Base-by-base conservation (phyloP, 2,888 invertebrate species). In the Onthophagus sagittarius region DNA sequence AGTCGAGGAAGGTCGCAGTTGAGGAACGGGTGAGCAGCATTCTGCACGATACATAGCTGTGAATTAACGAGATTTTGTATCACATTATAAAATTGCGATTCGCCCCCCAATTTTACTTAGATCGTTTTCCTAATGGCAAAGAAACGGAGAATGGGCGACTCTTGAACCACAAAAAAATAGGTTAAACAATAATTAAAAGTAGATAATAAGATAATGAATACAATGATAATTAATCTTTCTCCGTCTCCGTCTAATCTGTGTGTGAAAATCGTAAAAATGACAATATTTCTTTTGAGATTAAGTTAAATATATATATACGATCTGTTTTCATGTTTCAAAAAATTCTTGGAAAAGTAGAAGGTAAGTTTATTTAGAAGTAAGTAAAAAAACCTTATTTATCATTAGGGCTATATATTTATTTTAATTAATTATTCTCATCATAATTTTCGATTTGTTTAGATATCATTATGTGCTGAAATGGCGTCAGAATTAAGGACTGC, bases 1-100 rank as follows among this genome's bases (percentile, higher is more conserved):
- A 97, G 86, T 94, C 96, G 64, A 89, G 96, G 82, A 96, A 96
- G 86, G 94, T 96, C 71, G 96, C 96, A 65, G 93, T 94, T 72
- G 95, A 96, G 85, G 96, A 96, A 86, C 89, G 95, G 90, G 94
- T 97, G 86, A 91, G 92, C 87, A 85, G 85, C 81, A 86, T 86
- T 82, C 85, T 86, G 78, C 84, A 85, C 83, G 86, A 86, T 83
- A 86, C 86, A 83, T 87, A 86, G 85, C 84, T 85, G 80, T 85
- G 84, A 83, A 67, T 53, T 11, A 53, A 9, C 11, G 11, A 53
- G 7, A 53, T 9, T 53, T 53, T 53, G 2, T 9, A 53, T 9
- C 7, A 4, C 7, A 53, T 53, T 53, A 53, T 53, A 23, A 23
- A 23, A 23, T 23, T 23, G 3, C 23, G 23, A 23, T 23, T 23